phyloP scores from a whole-genome alignment of 2,797 vertebrate species.

The Furcifer pardalis region DNA sequence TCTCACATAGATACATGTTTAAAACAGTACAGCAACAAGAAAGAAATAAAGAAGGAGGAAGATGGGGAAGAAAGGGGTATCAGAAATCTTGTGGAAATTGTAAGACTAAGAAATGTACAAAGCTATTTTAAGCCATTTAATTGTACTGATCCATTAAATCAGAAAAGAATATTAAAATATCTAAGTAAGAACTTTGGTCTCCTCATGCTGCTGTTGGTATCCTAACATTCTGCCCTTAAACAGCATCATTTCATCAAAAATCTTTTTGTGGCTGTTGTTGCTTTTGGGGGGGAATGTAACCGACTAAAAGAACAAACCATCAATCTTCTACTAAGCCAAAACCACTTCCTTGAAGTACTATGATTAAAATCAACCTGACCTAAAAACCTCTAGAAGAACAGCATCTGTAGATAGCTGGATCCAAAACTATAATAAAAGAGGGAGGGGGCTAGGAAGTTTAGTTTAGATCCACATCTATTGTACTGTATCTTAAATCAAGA shows the following conservation, averaged over 20 bases:
- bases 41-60: too few species aligned
- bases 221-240: not conserved
- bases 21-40: too few species aligned
- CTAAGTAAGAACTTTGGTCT: not conserved
- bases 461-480: not conserved
- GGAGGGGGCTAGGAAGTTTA: not conserved
- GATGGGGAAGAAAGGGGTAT: too few species aligned
- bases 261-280: not conserved
- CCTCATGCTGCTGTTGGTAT: not conserved
- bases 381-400: constrained; percentile 26
- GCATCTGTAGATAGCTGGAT: accelerated
- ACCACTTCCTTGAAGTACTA: constrained; percentile 22
- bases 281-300: not conserved
- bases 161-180: not conserved
- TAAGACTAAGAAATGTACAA: too few species aligned
- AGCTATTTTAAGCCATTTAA: too few species aligned
- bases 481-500: not conserved
- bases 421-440: constrained; percentile 33
- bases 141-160: not conserved
- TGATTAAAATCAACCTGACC: constrained; percentile 26
- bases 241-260: not conserved
- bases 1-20: too few species aligned
- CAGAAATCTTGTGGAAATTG: too few species aligned
- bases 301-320: constrained; percentile 7
- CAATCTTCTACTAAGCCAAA: not conserved